Base-by-base conservation (phyloP, 2,797 vertebrate species). In the Scolopax bukidnonensis region DNA sequence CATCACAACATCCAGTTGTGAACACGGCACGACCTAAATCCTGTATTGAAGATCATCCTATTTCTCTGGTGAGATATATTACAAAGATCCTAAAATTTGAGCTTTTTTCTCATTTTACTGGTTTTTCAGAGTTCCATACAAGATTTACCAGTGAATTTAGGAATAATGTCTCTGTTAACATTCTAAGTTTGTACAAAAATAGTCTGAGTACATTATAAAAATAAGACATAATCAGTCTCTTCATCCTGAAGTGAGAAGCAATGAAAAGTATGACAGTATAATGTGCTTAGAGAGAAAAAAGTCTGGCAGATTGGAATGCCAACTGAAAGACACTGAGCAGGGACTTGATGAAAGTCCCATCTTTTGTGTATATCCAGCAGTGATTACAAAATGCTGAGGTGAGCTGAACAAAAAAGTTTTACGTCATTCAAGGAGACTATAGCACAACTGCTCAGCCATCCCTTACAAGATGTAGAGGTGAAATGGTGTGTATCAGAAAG, bases 401-500 rank as follows among this genome's bases (percentile, higher is more conserved):
- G 84, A 92, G 57, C 95, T 95, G 93, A 90, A 94, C 54, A 90
- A 94, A 89, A 95, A 96, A 94, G 87, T 95, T 91, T 91, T 76
- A 92, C 95, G 81, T 98, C 97, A 98, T 93, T 98, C 85, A 93
- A 96, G 80, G 80, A 81, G 82, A 97, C 89, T 38, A 93, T 33
- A 95, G 97, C 96, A 95, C 98, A 98, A 98, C 98, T 98, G 97
- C 97, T 98, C 98, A 99, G 97, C 97, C 98, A 98, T 98, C 97
- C 96, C 93, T 98, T 98, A 93, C 97, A 98, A 98, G 97, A 98
- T 97, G 98, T 98, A 98, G 97, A 98, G 98, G 98, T 98, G 98
- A 99, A 99, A 98, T 97, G 96, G 98, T 98, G 97, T 98, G 97
- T 98, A 98, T 98, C 98, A 98, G 98, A 98, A 98, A 98, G 98